Evolutionary conservation across 1,140 invertebrate genomes (phyloP).

Genomic region (Aricia agestis): DNA sequence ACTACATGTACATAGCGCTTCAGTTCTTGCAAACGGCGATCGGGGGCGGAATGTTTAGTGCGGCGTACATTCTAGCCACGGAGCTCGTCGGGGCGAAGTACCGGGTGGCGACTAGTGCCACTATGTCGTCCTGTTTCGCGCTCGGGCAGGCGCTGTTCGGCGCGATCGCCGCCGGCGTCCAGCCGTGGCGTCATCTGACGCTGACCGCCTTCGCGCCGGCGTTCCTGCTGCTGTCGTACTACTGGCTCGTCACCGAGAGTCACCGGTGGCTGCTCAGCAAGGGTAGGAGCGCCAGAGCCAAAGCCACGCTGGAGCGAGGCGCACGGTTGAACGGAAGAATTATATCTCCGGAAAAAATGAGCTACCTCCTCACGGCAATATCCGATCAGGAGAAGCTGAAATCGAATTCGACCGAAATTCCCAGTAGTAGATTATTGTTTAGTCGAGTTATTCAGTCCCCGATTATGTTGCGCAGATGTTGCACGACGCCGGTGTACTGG

Average conservation of each 20-base stretch:
- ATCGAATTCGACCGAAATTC: constrained; percentile 15
- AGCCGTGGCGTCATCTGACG: constrained; percentile 83
- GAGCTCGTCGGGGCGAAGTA: constrained; percentile 86
- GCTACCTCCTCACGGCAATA: constrained; percentile 56
- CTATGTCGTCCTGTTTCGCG: constrained; percentile 84
- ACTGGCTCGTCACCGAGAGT: constrained; percentile 80
- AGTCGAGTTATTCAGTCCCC: constrained; percentile 76
- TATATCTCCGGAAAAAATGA: constrained; percentile 75
- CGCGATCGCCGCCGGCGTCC: constrained; percentile 80
- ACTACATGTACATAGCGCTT: constrained; percentile 55
- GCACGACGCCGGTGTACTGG: constrained; percentile 84
- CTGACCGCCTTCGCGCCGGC: constrained; percentile 81
- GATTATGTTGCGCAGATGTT: constrained; percentile 79
- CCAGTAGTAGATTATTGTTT: constrained; percentile 36
- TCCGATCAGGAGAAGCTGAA: constrained; percentile 34
- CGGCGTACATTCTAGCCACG: constrained; percentile 77
- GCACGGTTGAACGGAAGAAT: constrained; percentile 81
- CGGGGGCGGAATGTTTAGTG: constrained; percentile 61
- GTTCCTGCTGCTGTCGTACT: constrained; percentile 79
- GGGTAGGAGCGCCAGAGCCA: constrained; percentile 80
- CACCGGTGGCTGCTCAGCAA: constrained; percentile 87
- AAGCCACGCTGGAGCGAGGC: constrained; percentile 76
- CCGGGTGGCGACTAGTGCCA: constrained; percentile 82
- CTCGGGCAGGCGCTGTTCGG: constrained; percentile 83
- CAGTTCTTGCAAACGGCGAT: constrained; percentile 61